Base-by-base conservation (phyloP, 2,797 vertebrate genomes). In the Pseudomugil tenellus region DNA sequence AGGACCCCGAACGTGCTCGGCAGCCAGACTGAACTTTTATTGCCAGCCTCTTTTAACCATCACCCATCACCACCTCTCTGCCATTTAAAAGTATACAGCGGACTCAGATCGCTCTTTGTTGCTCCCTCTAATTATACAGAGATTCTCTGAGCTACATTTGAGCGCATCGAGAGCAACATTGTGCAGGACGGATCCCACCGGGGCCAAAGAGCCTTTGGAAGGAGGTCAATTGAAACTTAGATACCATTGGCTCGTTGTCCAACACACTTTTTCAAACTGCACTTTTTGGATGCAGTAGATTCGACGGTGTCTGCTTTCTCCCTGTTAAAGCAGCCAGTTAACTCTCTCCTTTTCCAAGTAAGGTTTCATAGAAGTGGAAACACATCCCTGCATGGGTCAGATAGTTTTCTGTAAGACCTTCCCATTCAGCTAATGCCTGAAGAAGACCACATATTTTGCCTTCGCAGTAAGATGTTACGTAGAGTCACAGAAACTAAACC, bases 1-100 rank as follows among this genome's bases (percentile, higher is more conserved):
- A 16, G 79, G 81, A 86, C 83, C 84, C 77, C 63, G 83, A 90
- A 91, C 89, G 86, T 91, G 90, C 90, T 90, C 91, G 89, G 89
- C 89, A 92, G 83, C 79, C 85, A 76, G 55, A 83, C 75, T 19
- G 57, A 84, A 82, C 81, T 92, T 92, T 92, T 89, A 90, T 84
- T 91, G 85, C 84, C 80, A 89, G 78, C 76, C 67, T 80, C 77
- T 87, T 86, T 84, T 82, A 82, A 84, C 87, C 81, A 75, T 89
- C 85, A 86, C 72, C 81, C 75, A 67, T 75, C 77, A 63, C 66
- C 56, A 19, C 59, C 80, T 71, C 64, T 71, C 66, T 65, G 70
- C 81, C 80, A 70, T 88, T 87, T 81, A 75, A 84, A 87, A 83
- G 72, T 77, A 72, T 61, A 81, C 65, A 75, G 81, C 82, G 74